phyloP scores from a whole-genome alignment of 1,140 invertebrate genomes.

The Episyrphus balteatus region DNA sequence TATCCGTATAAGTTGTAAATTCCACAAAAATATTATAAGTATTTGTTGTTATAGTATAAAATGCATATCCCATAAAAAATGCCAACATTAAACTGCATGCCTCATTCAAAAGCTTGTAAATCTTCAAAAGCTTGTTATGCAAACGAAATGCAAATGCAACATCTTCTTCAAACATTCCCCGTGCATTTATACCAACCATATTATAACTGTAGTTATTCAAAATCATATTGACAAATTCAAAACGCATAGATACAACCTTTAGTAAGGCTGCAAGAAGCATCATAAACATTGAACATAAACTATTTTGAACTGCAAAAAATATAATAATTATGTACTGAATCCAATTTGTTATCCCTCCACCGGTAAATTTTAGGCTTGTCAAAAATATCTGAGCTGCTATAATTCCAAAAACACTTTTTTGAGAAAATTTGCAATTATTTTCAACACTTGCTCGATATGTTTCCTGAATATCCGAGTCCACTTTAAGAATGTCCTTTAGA shows the following conservation, averaged over 20 bases:
- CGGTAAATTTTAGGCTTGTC: conserved; percentile 14
- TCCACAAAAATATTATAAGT: conserved; percentile 33
- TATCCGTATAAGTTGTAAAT: conserved; percentile 21
- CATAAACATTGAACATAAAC: conserved; percentile 24
- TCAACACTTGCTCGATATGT: conserved; percentile 16
- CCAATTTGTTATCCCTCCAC: conserved; percentile 12
- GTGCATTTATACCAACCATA: conserved; percentile 10
- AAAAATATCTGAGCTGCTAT: conserved; percentile 22
- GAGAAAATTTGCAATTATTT: conserved; percentile 21
- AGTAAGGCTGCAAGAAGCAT: conserved; percentile 24
- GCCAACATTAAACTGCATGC: conserved; percentile 30
- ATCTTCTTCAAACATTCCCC: conserved; percentile 19
- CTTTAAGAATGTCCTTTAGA: conserved; percentile 27
- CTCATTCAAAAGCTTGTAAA: conserved; percentile 29
- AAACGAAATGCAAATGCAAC: conserved; percentile 30
- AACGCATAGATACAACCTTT: conserved; percentile 22
- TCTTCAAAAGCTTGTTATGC: conserved; percentile 28
- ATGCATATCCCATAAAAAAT: conserved; percentile 30
- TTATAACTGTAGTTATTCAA: conserved; percentile 23
- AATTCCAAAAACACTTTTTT: conserved; percentile 26
- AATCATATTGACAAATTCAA: conserved; percentile 22
- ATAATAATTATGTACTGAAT: conserved; percentile 24
- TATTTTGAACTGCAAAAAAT: conserved; percentile 28
- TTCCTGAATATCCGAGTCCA: conserved; percentile 22
- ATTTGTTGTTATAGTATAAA: conserved; percentile 34